Base-by-base conservation (phyloP, 2,888 invertebrate genomes). In the Seira sanloemensis region DNA sequence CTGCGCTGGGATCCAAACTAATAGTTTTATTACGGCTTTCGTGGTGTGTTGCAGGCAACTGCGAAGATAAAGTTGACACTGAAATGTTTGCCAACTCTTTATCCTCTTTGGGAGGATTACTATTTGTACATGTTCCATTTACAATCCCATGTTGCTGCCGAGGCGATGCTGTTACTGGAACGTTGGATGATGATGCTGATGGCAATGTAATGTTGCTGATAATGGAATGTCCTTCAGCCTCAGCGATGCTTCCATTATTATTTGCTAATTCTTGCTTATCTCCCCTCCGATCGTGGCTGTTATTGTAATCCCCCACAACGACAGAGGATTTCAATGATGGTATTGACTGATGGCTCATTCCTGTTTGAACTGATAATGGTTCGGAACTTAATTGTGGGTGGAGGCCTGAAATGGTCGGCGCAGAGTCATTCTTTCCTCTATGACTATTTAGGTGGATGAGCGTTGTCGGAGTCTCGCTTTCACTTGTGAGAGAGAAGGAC, bases 71-170 rank as follows among this genome's bases (percentile, higher is more conserved):
- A 62, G 54, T 24, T 46, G 76, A 66, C 58, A n/a, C 65, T 73
- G 83, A 78, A 65, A 71, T 68, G 71, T 78, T 73, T 77, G 75
- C 69, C 82, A 77, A 77, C 82, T 82, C 66, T 62, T 62, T 21
- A 62, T 62, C 21, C 62, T 62, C 62, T 62, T 62, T 62, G 4
- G 19, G 23, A 2, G 62, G 62, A 62, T 62, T 62, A 62, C 19
- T 21, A 21, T 21, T 62, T 21, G 21, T 62, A 21, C 62, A 62
- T 62, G 19, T 23, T 21, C 62, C 62, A 23, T 62, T 21, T n/a
- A 62, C 62, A 62, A 62, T 62, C 2, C 4, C 4, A 7, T 62
- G 2, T 4, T 23, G 23, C 62, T 62, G 19, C 62, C 21, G 2
- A 9, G 19, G n/a, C n/a, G 24, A 7, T 37, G 69, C 37, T 71